Evolutionary conservation across 2,113 vertebrate species (phyloP), one percentile per base, ranked within the genome.

Genomic region (Periophthalmus modestus): DNA sequence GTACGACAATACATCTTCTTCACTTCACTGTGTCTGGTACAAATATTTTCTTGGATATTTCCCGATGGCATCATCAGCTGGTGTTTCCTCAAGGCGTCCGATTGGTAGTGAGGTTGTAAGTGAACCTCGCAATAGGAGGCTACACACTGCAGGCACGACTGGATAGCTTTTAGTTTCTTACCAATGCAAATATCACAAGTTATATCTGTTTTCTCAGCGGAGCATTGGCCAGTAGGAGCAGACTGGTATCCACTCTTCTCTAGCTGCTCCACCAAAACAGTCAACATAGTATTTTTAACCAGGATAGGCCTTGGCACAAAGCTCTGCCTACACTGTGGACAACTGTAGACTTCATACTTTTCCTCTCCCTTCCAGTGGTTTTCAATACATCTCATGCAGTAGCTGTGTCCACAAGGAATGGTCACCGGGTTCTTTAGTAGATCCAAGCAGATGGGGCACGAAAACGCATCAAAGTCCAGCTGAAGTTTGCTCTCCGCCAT

Each of bases 351-450:
- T 48, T 89, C 94, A 3, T 83, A 72, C 28, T 87, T 81, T 63
- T 93, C 87, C 13, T 94, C 94, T 59, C 92, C 93, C 72, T 90
- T 93, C 92, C 96, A 95, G 88, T 94, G 95, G 66, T 93, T 93
- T 48, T 84, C 85, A 82, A 98, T 91, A 88, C 96, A 98, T 78
- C 71, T 84, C 84, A 95, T 94, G 88, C 96, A 98, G 93, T 97
- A 98, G 90, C 96, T 98, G 93, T 98, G 96, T 2, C 96, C 96
- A 72, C 96, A 98, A 18, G 96, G 95, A 75, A 96, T 94, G 65
- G 96, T 98, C 80, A 95, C 95, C 1, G 96, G 96, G 70, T 98
- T 95, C 12, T 92, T 92, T 13, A 96, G 95, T 1, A 94, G 82
- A 43, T 98, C 96, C 78, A 97, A 91, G 81, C 96, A 98, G 84